These are phyloP conservation scores for Acrobasis suavella DNA, from an alignment of 2,888 invertebrate genomes.

Conservation along the genomic window DNA sequence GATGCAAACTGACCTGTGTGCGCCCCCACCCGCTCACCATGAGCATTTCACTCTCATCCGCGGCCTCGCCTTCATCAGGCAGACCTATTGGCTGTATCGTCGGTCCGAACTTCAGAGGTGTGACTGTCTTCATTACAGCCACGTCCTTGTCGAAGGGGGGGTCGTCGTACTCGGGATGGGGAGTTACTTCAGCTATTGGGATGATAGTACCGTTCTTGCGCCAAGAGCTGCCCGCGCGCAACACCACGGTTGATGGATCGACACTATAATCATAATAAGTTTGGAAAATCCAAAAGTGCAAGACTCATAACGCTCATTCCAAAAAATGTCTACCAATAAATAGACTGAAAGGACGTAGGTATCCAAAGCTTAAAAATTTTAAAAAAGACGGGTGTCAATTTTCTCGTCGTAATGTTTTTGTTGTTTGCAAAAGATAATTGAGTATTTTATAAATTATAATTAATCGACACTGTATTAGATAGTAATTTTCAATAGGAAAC, in stretches of 20 bases:
- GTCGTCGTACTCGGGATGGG: conserved; percentile 64
- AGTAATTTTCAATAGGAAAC: too few relatives aligned
- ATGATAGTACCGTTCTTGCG: conserved; percentile 69
- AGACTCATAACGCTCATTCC: too few relatives aligned
- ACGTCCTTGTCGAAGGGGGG: conserved; percentile 71
- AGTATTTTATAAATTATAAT: too few relatives aligned
- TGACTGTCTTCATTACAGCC: conserved; percentile 64
- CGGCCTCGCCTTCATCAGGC: conserved; percentile 42
- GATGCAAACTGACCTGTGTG: conserved; percentile 55
- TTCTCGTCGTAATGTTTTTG: too few relatives aligned
- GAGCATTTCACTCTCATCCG: conserved; percentile 44
- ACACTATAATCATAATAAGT: conserved; percentile 54
- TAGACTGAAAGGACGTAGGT: too few relatives aligned
- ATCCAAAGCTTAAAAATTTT: too few relatives aligned
- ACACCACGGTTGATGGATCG: conserved; percentile 61
- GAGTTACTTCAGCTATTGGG: conserved; percentile 62
- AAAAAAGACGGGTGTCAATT: too few relatives aligned
- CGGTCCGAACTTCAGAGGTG: conserved; percentile 58
- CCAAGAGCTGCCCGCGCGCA: conserved; percentile 72
- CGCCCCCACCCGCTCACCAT: conserved; percentile 74
- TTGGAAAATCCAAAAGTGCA: too few relatives aligned
- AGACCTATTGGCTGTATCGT: conserved; percentile 56
- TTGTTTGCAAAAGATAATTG: too few relatives aligned
- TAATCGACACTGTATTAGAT: too few relatives aligned
- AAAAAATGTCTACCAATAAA: too few relatives aligned